Evolutionary conservation across 1,140 invertebrate species (phyloP), one percentile per base, ranked within the genome.

Genomic region (Zaprionus ghesquierei): DNA sequence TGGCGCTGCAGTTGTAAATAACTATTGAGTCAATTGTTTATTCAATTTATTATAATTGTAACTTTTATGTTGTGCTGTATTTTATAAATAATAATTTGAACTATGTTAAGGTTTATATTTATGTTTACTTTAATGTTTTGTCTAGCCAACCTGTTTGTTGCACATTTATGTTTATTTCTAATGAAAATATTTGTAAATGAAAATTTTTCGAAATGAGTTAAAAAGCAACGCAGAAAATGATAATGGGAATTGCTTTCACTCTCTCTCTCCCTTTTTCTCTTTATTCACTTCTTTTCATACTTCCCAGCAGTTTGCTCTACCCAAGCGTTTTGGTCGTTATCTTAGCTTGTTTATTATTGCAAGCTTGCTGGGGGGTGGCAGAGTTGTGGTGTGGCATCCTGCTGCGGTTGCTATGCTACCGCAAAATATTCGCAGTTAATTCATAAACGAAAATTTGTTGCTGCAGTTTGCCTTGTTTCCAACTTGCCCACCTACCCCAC

Each of bases 391-490:
- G 9, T 3, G 18, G 41, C 18, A 46, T 46, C 15, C 41, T 46
- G 41, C 5, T 27, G 59, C 13, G 18, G 58, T 31, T 44, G 50
- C 60, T 58, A 38, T 31, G 13, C 22, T 10, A 46, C 63, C 63
- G 38, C 70, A 73, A 73, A 62, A 73, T 71, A 73, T 75, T 59
- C 65, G 41, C 23, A 64, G 75, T 74, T 74, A 74, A 77, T 69
- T 68, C 60, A 77, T 74, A 69, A 77, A 69, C 58, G 53, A 64
- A 77, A 69, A 46, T 69, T 77, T 54, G 58, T 53, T 69, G 46
- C 15, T 63, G 70, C 46, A 69, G 53, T 73, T 73, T 38, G 73
- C 70, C 59, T 73, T 54, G 56, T 61, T 69, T n/a, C 25, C 25
- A 5, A n/a, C 6, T 5, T 38, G 35, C 35, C 31, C 31, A 0